phyloP scores from a whole-genome alignment of 2,888 invertebrate species.

The Eurytoma californica region DNA sequence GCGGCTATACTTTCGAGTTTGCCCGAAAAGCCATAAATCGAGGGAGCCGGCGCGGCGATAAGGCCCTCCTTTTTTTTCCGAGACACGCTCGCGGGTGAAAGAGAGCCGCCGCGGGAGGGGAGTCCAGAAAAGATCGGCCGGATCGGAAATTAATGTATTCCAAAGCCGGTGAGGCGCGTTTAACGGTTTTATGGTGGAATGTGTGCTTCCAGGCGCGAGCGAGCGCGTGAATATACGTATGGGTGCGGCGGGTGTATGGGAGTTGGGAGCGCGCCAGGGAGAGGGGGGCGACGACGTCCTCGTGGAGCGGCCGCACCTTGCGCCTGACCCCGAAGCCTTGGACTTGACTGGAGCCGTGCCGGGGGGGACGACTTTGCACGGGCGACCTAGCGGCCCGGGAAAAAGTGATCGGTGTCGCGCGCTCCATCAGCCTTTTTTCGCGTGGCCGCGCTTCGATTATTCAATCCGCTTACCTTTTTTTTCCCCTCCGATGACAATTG shows the following conservation, averaged over 20 bases:
- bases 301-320: constrained; percentile 19
- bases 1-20: constrained; percentile 1
- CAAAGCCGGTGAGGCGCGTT: constrained; percentile 61
- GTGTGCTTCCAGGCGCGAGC: constrained; percentile 55
- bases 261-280: constrained; percentile 18
- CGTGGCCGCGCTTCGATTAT: too few relatives aligned
- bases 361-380: too few relatives aligned
- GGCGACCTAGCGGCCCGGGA: too few relatives aligned
- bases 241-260: background rate
- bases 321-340: constrained; percentile 16
- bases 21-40: constrained; percentile 1
- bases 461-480: too few relatives aligned
- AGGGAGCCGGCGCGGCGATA: background rate
- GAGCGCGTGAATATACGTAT: background rate
- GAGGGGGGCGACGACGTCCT: background rate
- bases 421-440: too few relatives aligned
- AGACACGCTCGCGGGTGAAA: background rate
- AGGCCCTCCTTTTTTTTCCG: constrained; percentile 5
- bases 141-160: constrained; percentile 61
- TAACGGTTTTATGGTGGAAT: constrained; percentile 74
- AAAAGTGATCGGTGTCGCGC: too few relatives aligned
- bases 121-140: background rate
- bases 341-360: background rate
- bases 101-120: constrained; percentile 8
- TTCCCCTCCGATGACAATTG: too few relatives aligned